Evolutionary conservation across 2,113 vertebrate species (phyloP).

Genomic region (Perognathus longimembris): DNA sequence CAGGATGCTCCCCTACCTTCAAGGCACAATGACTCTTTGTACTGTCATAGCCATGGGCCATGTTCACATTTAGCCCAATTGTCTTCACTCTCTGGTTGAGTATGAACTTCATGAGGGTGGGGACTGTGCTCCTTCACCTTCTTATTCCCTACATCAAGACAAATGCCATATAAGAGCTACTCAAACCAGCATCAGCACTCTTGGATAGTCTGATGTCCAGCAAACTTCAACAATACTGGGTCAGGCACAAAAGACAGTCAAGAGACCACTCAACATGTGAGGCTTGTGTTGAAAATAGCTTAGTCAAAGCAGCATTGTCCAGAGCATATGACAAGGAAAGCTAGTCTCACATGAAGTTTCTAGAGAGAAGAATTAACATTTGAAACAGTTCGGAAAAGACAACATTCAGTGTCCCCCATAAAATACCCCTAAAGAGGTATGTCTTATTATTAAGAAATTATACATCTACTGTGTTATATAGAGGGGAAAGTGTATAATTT

Average conservation of each 20-base stretch:
- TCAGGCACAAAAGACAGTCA: neutral
- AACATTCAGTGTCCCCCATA: neutral
- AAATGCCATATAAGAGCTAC: neutral
- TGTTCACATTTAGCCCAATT: neutral
- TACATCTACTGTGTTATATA: neutral
- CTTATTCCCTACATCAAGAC: neutral
- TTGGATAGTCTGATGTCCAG: neutral
- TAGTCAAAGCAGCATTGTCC: conserved; percentile 20
- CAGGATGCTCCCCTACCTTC: neutral
- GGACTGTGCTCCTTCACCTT: neutral
- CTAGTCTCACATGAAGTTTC: neutral
- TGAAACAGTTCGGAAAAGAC: neutral
- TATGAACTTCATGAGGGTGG: neutral
- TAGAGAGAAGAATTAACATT: conserved; percentile 2
- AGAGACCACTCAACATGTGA: neutral
- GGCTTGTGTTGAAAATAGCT: conserved; percentile 14
- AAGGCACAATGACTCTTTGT: neutral
- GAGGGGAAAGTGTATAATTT: neutral
- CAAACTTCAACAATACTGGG: neutral
- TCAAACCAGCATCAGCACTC: neutral
- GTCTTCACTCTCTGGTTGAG: neutral
- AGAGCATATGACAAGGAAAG: conserved; percentile 31
- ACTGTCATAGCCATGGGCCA: no score
- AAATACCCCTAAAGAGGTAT: neutral
- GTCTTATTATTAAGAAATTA: neutral